These are phyloP conservation scores for Ochropacha duplaris DNA, from an alignment of 2,888 invertebrate genomes.

Conservation along the genomic window DNA sequence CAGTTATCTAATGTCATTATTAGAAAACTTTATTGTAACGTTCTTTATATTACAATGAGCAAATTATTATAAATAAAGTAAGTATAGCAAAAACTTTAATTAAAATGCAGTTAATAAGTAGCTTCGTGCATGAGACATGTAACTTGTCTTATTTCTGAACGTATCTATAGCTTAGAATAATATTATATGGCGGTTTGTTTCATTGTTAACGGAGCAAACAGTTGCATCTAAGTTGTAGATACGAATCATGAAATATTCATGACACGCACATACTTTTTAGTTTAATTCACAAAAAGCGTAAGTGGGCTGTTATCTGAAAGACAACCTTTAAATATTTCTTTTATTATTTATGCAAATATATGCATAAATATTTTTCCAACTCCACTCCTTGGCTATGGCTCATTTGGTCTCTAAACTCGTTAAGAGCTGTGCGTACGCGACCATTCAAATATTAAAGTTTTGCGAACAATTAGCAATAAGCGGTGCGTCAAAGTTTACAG, in stretches of 20 bases:
- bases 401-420: constrained; percentile 25
- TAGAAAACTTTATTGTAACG: not conserved
- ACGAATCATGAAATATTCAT: not conserved
- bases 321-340: constrained; percentile 16
- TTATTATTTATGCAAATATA: constrained; percentile 29
- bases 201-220: not conserved
- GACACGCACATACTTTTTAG: not conserved
- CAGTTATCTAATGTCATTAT: not conserved
- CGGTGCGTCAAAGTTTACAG: constrained; percentile 41
- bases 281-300: constrained; percentile 3
- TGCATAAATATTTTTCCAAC: constrained; percentile 25
- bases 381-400: constrained; percentile 12
- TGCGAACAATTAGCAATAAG: constrained; percentile 66
- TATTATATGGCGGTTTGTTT: not conserved
- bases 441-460: constrained; percentile 18
- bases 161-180: not conserved
- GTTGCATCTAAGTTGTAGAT: not conserved
- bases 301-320: constrained; percentile 17
- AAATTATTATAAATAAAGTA: not conserved
- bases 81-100: not conserved
- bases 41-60: not conserved
- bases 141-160: not conserved
- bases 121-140: not conserved
- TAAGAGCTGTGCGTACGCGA: constrained; percentile 11
- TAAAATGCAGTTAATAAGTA: not conserved